Percentiles rank a stretch among this genome's conserved stretches.
Evolutionary conservation across 2,113 vertebrate genomes (phyloP).

Genomic region (Syrrhaptes paradoxus): DNA sequence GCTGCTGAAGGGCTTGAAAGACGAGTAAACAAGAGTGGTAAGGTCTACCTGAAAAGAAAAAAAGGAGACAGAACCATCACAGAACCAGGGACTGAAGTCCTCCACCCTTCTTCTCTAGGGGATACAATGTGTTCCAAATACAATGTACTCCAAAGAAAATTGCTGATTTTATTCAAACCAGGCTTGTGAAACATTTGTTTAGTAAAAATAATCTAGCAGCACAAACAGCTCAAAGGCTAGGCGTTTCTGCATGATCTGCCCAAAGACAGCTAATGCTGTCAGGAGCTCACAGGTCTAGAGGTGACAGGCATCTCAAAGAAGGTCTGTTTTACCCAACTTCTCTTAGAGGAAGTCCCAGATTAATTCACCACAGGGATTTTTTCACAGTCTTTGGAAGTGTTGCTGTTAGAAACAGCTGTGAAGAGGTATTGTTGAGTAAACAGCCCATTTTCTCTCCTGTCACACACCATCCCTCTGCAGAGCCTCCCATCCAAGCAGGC

Average conservation of each 20-base stretch:
- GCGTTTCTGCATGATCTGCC: not conserved
- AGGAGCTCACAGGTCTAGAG: not conserved
- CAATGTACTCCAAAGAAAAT: not conserved
- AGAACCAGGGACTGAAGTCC: not conserved
- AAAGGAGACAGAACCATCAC: not conserved
- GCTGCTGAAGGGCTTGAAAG: not conserved
- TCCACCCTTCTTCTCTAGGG: accelerated
- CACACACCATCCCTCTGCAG: not conserved
- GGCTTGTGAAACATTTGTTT: not conserved
- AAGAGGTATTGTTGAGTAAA: not conserved
- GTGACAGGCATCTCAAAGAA: not conserved
- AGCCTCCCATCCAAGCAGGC: not conserved
- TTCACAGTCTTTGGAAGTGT: not conserved
- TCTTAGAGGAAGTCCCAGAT: not conserved
- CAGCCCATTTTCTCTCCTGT: not conserved
- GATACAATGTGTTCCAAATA: not conserved
- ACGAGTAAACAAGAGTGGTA: not conserved
- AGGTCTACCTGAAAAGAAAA: not conserved
- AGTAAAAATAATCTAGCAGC: not conserved
- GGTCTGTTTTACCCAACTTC: not conserved
- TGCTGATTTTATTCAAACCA: not conserved
- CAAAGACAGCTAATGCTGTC: not conserved
- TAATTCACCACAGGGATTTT: not conserved
- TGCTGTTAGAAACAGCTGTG: not conserved
- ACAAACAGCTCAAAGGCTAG: not conserved